Conservation (phyloP, 1,140 invertebrate species). For the Colletes gigas region DNA sequence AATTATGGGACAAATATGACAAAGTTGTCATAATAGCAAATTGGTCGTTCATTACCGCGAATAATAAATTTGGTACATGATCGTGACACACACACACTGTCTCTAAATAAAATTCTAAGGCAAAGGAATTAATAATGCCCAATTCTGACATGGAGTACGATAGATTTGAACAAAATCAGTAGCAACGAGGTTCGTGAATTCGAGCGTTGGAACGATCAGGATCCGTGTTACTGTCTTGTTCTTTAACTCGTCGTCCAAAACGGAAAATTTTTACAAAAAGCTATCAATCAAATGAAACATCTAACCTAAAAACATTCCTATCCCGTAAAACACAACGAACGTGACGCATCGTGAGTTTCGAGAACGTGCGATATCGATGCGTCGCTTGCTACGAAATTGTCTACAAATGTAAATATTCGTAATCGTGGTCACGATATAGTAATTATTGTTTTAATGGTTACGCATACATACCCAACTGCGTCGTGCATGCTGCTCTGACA, state of each 20-base stretch:
- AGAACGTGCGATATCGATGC: no score
- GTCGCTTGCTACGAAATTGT: not conserved
- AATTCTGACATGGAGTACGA: no score
- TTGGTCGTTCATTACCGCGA: no score
- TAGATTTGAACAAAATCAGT: no score
- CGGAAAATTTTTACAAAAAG: not conserved
- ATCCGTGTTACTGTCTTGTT: not conserved
- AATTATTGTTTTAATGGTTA: not conserved
- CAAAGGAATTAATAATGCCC: no score
- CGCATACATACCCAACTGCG: not conserved
- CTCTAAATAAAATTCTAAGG: no score
- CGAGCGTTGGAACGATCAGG: not conserved
- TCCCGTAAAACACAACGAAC: not conserved
- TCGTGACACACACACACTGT: no score
- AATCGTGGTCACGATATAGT: no score
- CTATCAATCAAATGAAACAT: not conserved
- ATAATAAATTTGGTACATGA: no score
- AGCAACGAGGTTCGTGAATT: no score
- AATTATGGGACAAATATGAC: no score
- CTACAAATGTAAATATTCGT: not conserved
- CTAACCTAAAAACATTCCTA: not conserved
- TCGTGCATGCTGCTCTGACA: slow-evolving; percentile 1
- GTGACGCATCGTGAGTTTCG: not conserved
- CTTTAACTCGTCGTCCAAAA: not conserved
- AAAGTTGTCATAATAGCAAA: no score